These are phyloP conservation scores for Ptychadena robeensis DNA, from an alignment of 2,797 vertebrate species.

Conservation along the genomic window DNA sequence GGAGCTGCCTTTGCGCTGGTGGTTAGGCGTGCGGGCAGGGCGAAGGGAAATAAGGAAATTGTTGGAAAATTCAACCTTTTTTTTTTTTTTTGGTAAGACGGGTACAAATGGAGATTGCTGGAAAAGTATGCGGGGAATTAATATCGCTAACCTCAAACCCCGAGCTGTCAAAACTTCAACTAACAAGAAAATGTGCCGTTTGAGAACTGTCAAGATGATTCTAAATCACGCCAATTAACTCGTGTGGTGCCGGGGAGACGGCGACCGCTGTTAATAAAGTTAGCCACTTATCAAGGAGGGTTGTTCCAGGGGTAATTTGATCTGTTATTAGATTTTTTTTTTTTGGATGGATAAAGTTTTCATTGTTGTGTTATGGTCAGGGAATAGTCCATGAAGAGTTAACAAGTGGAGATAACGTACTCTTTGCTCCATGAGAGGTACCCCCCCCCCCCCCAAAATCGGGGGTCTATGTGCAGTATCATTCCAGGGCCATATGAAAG, in stretches of 20 bases:
- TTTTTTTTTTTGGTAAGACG: conserved; percentile 63
- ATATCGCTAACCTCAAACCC: conserved; percentile 59
- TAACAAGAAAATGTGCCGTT: conserved; percentile 42
- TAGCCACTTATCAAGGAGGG: not conserved
- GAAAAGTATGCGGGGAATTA: conserved; percentile 62
- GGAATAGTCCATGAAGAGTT: too few relatives aligned
- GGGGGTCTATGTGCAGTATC: too few relatives aligned
- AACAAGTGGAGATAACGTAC: too few relatives aligned
- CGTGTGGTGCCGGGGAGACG: not conserved
- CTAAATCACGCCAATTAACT: conserved; percentile 45
- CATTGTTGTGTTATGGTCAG: not conserved
- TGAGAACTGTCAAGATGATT: conserved; percentile 53
- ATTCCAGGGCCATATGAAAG: too few relatives aligned
- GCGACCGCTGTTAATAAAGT: not conserved
- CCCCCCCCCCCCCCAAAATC: too few relatives aligned
- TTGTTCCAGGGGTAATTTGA: not conserved
- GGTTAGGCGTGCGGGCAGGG: conserved; percentile 67
- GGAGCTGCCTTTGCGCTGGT: conserved; percentile 63
- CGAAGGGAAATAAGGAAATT: conserved; percentile 67
- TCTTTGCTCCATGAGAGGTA: too few relatives aligned
- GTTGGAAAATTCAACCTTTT: conserved; percentile 65
- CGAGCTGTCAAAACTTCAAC: conserved; percentile 45
- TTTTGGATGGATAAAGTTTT: not conserved
- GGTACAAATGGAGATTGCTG: conserved; percentile 65
- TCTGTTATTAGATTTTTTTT: not conserved